These are phyloP conservation scores for Neolamprologus fasciatus DNA, from an alignment of 2,113 vertebrate genomes.

Conservation along the genomic window DNA sequence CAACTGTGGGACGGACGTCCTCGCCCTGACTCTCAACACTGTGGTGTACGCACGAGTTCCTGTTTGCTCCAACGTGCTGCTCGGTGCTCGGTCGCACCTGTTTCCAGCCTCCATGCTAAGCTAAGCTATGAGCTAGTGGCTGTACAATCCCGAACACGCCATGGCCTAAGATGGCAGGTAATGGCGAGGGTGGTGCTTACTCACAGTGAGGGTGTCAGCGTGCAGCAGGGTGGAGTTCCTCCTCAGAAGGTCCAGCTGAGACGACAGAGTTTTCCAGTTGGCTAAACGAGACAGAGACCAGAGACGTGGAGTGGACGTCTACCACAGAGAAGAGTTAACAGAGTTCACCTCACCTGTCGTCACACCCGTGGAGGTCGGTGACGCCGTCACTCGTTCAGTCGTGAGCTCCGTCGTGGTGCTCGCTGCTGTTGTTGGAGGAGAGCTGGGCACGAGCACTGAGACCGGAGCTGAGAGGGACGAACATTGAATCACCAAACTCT, in stretches of 20 bases:
- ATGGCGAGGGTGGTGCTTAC: not conserved
- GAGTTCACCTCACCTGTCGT: not conserved
- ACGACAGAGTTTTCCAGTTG: slow-evolving; percentile 33
- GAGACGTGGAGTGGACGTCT: not conserved
- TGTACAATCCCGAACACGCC: not conserved
- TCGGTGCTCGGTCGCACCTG: not conserved
- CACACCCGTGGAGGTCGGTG: slow-evolving; percentile 18
- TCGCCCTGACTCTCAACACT: not conserved
- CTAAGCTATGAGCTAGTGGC: not conserved
- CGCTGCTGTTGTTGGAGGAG: not conserved
- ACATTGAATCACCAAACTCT: not conserved
- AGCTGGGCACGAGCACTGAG: not conserved
- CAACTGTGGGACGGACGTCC: not conserved
- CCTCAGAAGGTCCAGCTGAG: slow-evolving; percentile 50
- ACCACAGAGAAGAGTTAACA: not conserved
- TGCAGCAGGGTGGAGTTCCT: slow-evolving; percentile 51
- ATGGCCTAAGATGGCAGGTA: rapidly evolving
- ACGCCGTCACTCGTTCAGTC: not conserved
- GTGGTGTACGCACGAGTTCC: not conserved
- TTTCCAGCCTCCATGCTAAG: not conserved
- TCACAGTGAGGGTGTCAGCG: slow-evolving; percentile 46
- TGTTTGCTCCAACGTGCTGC: not conserved
- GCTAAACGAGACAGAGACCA: slow-evolving; percentile 15
- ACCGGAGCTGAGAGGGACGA: slow-evolving; percentile 32
- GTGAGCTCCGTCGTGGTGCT: not conserved